Conservation (phyloP, 2,113 vertebrate genomes). For the Peromyscus californicus region DNA sequence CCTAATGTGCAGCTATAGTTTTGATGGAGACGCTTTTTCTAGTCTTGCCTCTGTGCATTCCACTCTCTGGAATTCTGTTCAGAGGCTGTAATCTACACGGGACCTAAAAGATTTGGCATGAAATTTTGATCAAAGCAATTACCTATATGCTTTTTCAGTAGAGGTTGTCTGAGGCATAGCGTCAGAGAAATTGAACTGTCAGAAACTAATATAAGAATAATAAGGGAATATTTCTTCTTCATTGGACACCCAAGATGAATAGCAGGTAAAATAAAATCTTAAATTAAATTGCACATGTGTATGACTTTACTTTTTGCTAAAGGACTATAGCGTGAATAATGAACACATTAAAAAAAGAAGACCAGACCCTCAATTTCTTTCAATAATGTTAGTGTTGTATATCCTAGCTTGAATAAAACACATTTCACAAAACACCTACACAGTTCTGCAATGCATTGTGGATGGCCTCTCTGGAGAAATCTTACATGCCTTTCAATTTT, state of each 20-base stretch:
- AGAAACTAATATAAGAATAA: conserved; percentile 88
- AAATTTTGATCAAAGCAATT: conserved; percentile 88
- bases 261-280: conserved; percentile 84
- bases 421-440: conserved; percentile 88
- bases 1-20: background rate
- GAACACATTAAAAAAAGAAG: conserved; percentile 86
- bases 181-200: conserved; percentile 90
- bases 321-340: conserved; percentile 88
- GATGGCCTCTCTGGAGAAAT: conserved; percentile 89
- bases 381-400: conserved; percentile 90
- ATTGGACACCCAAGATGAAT: conserved; percentile 88
- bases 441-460: conserved; percentile 87
- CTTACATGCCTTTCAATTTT: conserved; percentile 88
- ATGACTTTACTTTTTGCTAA: conserved; percentile 87
- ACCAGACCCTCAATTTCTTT: conserved; percentile 88
- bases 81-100: conserved; percentile 78
- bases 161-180: conserved; percentile 85
- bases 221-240: conserved; percentile 87
- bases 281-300: conserved; percentile 86
- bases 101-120: conserved; percentile 86
- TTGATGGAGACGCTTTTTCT: conserved; percentile 3
- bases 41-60: background rate
- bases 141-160: conserved; percentile 86
- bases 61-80: conserved; percentile 69
- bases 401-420: conserved; percentile 87